phyloP scores from a whole-genome alignment of 2,797 vertebrate species.

The Diglossa cyanea region DNA sequence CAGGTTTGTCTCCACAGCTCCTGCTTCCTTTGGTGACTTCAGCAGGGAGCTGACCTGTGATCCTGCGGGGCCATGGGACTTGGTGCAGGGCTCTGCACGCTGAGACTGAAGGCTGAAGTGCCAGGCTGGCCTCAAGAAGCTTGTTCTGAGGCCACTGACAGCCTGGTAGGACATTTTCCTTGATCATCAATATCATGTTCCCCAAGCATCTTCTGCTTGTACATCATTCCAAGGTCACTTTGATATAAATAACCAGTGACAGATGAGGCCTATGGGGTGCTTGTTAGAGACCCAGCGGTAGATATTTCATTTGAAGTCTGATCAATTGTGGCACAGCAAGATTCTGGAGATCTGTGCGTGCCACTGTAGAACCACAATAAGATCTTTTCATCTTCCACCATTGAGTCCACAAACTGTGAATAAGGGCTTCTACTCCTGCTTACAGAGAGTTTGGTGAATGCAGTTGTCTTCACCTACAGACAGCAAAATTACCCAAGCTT shows the following conservation, averaged over 20 bases:
- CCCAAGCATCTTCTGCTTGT: neutral
- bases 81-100: fast-evolving
- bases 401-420: neutral
- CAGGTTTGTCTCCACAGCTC: neutral
- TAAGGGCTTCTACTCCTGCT: neutral
- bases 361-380: neutral
- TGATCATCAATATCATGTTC: neutral
- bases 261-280: conserved; percentile 20
- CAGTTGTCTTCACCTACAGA: neutral
- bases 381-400: neutral
- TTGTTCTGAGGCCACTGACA: neutral
- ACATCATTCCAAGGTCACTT: neutral
- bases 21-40: neutral
- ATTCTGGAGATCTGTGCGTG: neutral
- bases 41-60: neutral
- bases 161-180: neutral
- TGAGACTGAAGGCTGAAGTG: neutral
- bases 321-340: neutral
- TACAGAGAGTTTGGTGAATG: neutral
- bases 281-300: neutral
- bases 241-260: conserved; percentile 17
- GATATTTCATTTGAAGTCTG: neutral
- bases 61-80: fast-evolving
- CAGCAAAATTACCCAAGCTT: neutral
- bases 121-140: neutral